Evolutionary conservation across 2,113 vertebrate genomes (phyloP).

Genomic region (Chunga burmeisteri): DNA sequence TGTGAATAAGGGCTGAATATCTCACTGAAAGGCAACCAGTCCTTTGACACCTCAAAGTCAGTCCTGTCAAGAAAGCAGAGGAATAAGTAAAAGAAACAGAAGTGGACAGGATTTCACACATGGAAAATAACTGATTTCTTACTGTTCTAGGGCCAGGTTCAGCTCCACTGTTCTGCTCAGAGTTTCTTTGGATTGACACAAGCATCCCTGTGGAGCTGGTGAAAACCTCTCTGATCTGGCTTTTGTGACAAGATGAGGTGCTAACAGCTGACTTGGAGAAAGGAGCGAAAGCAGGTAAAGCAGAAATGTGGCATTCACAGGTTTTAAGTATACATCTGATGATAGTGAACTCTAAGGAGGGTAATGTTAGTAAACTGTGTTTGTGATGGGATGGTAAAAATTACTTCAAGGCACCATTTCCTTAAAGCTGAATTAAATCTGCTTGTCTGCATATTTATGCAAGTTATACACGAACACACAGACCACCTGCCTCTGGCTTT

Average conservation of each 20-base stretch:
- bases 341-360: neutral
- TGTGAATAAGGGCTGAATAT: neutral
- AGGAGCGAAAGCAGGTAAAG: neutral
- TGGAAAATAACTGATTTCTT: neutral
- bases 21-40: neutral
- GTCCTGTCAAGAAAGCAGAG: conserved; percentile 22
- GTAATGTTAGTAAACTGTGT: neutral
- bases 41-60: neutral
- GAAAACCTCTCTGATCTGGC: neutral
- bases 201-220: neutral
- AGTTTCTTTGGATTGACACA: neutral
- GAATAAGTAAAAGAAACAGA: neutral
- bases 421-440: neutral
- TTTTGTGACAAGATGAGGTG: neutral
- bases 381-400: neutral
- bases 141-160: neutral
- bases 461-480: neutral
- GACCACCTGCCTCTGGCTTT: neutral
- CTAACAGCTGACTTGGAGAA: neutral
- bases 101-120: neutral
- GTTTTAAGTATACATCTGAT: neutral
- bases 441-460: neutral
- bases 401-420: neutral
- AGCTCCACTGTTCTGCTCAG: neutral
- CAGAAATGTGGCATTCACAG: neutral